Conservation (phyloP, 2,888 invertebrate genomes). For the Pasiphila rectangulata region DNA sequence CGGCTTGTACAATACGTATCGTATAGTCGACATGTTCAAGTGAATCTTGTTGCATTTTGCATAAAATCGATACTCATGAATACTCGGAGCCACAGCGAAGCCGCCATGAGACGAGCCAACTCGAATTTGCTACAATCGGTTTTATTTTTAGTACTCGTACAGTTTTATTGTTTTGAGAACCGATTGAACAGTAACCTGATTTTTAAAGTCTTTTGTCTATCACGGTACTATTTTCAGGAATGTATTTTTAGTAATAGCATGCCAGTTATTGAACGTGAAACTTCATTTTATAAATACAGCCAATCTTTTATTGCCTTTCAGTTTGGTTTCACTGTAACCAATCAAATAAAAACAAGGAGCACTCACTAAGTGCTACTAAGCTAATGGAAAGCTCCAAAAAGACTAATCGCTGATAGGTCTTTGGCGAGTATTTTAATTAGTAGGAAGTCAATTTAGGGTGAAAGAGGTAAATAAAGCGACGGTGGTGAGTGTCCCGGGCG, state of each 20-base stretch:
- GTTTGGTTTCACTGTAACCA: neutral
- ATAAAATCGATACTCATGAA: slow-evolving; percentile 81
- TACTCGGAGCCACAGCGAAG: slow-evolving; percentile 57
- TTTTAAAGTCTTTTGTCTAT: slow-evolving; percentile 39
- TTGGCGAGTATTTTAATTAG: slow-evolving; percentile 66
- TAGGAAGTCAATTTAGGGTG: slow-evolving; percentile 68
- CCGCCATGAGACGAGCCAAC: slow-evolving; percentile 61
- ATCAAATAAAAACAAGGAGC: slow-evolving; percentile 7
- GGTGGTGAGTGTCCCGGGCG: slow-evolving; percentile 38
- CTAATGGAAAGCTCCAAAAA: slow-evolving; percentile 37
- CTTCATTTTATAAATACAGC: neutral
- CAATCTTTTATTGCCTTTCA: neutral
- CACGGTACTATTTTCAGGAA: slow-evolving; percentile 11
- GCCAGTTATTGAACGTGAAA: neutral
- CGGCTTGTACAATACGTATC: slow-evolving; percentile 55
- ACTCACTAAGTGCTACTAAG: slow-evolving; percentile 12
- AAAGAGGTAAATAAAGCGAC: slow-evolving; percentile 70
- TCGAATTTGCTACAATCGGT: slow-evolving; percentile 60
- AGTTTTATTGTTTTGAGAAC: slow-evolving; percentile 45
- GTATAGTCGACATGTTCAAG: slow-evolving; percentile 63
- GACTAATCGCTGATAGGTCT: slow-evolving; percentile 47
- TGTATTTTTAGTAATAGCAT: neutral
- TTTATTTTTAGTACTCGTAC: slow-evolving; percentile 58
- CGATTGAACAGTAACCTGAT: slow-evolving; percentile 49
- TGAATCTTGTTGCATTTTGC: slow-evolving; percentile 81